These are phyloP conservation scores for Scarus forsteni DNA, from an alignment of 2,797 vertebrate genomes.

Conservation along the genomic window DNA sequence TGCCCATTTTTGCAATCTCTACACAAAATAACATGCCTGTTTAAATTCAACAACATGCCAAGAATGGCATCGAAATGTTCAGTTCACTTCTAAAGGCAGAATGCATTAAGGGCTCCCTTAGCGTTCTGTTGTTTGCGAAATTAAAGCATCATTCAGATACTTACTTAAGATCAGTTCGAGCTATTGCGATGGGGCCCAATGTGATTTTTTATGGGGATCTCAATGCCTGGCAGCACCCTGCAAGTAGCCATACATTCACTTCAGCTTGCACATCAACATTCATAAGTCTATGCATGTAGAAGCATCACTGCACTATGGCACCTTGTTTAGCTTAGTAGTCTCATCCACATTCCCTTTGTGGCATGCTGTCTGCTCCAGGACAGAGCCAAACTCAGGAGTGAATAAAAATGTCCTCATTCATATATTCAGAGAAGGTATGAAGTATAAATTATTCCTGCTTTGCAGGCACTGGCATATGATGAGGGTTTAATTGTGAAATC, in stretches of 20 bases:
- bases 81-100: too few relatives aligned
- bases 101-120: too few relatives aligned
- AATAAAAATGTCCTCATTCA: slow-evolving; percentile 28
- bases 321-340: slow-evolving; percentile 41
- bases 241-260: neutral
- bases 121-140: too few relatives aligned
- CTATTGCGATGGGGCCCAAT: too few relatives aligned
- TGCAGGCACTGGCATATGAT: slow-evolving; percentile 25
- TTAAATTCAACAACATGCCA: too few relatives aligned
- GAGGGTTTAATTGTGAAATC: slow-evolving; percentile 34
- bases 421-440: slow-evolving; percentile 26
- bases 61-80: too few relatives aligned
- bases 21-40: too few relatives aligned
- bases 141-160: too few relatives aligned
- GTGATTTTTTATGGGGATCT: too few relatives aligned
- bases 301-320: slow-evolving; percentile 31
- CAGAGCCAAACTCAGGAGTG: slow-evolving; percentile 14
- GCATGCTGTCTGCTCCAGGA: slow-evolving; percentile 28
- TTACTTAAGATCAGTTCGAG: too few relatives aligned
- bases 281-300: slow-evolving; percentile 15
- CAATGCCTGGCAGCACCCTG: too few relatives aligned
- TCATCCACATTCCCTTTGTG: slow-evolving; percentile 47
- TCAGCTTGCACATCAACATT: slow-evolving; percentile 6
- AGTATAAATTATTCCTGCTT: slow-evolving; percentile 32
- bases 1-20: too few relatives aligned